phyloP scores from a whole-genome alignment of 2,113 vertebrate genomes.

The Menura novaehollandiae region DNA sequence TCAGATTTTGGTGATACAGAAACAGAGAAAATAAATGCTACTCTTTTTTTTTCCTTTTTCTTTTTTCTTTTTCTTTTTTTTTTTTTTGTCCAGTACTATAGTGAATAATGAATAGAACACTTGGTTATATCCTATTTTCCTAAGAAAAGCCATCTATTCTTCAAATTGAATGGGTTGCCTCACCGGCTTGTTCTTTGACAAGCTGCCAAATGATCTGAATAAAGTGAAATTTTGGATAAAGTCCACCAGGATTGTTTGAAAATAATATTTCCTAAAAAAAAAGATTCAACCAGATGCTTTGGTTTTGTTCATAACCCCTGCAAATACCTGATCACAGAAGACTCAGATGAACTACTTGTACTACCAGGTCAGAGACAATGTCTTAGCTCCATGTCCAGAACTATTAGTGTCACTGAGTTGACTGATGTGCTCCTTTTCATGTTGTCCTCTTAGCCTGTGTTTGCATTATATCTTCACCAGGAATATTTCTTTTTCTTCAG shows the following conservation, averaged over 20 bases:
- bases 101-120: background rate
- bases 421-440: background rate
- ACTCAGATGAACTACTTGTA: background rate
- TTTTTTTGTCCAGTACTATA: accelerated
- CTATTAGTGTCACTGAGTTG: background rate
- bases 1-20: background rate
- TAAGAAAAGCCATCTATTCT: background rate
- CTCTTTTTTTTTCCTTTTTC: background rate
- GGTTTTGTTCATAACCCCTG: background rate
- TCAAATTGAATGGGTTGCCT: background rate
- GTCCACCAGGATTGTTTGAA: background rate
- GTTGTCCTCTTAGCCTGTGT: background rate
- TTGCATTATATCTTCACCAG: background rate
- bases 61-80: too few species aligned
- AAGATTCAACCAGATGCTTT: background rate
- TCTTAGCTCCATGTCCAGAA: background rate
- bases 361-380: background rate
- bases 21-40: background rate
- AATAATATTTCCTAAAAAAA: background rate
- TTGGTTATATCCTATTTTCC: background rate
- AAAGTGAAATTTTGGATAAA: background rate
- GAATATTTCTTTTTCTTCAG: background rate
- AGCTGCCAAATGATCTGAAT: background rate
- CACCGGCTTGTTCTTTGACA: background rate
- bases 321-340: background rate